Percentiles rank a stretch among this genome's conserved stretches.
Conservation (phyloP, 2,888 invertebrate genomes). For the Yponomeuta plumbellus region DNA sequence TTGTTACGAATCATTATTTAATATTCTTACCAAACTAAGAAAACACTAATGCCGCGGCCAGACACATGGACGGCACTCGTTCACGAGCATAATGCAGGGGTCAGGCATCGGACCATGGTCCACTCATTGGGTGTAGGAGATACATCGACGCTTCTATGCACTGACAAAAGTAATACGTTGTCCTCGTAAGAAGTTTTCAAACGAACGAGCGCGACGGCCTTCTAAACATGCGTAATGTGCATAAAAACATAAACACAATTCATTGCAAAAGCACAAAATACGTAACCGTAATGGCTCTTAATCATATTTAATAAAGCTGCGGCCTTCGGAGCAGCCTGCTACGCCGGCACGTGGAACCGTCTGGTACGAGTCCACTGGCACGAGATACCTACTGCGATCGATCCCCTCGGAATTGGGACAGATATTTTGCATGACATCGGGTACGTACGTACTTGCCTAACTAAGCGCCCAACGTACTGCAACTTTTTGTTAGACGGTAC, state of each 20-base stretch:
- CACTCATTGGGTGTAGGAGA: too few species aligned
- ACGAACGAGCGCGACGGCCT: background rate
- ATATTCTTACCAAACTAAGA: too few species aligned
- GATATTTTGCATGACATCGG: constrained; percentile 21
- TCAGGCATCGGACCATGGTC: too few species aligned
- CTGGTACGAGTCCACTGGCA: background rate
- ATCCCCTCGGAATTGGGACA: constrained; percentile 36
- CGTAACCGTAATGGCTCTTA: background rate
- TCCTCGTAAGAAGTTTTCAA: background rate
- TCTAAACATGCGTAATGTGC: background rate
- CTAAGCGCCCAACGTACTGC: background rate
- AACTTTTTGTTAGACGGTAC: background rate
- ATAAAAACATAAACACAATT: background rate
- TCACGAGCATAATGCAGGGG: too few species aligned
- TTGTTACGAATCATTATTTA: too few species aligned
- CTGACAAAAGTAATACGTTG: background rate
- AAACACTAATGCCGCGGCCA: too few species aligned
- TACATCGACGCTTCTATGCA: too few species aligned
- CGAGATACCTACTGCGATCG: constrained; percentile 1
- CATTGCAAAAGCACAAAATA: background rate
- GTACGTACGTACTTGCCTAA: background rate
- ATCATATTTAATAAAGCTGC: background rate
- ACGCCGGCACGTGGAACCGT: background rate
- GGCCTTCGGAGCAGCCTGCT: background rate
- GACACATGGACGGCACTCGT: too few species aligned